Conservation (phyloP, 2,113 vertebrate species). For the Nothoprocta perdicaria region DNA sequence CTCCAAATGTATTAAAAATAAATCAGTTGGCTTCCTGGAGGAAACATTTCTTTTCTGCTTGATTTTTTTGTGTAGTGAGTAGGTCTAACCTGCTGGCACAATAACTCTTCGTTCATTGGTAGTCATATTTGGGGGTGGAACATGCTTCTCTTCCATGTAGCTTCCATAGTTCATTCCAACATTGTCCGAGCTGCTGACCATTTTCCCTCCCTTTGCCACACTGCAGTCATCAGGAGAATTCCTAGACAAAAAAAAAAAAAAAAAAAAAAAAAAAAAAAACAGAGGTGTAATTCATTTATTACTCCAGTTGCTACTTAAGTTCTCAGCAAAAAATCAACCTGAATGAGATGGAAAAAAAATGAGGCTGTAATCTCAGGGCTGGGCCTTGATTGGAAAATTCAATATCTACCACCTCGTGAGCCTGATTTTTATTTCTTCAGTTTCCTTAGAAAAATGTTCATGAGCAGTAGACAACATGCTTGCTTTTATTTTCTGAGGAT, state of each 20-base stretch:
- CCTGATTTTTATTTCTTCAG: background rate
- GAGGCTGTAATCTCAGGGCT: background rate
- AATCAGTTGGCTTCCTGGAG: background rate
- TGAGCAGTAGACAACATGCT: background rate
- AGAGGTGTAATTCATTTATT: constrained; percentile 11
- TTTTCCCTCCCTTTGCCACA: constrained; percentile 85
- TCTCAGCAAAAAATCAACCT: background rate
- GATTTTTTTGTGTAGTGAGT: background rate
- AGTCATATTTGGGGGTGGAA: constrained; percentile 88
- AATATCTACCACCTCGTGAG: background rate
- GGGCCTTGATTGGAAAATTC: background rate
- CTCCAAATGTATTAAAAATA: background rate
- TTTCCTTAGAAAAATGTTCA: background rate
- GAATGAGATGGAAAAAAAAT: background rate
- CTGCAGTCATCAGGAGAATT: constrained; percentile 87
- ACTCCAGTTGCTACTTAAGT: background rate
- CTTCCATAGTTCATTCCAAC: constrained; percentile 84
- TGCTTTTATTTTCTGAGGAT: background rate
- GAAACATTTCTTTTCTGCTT: background rate
- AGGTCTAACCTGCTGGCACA: constrained; percentile 86
- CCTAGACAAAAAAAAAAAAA: constrained; percentile 63
- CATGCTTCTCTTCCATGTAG: constrained; percentile 90
- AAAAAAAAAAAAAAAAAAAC: constrained; percentile 30
- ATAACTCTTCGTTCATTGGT: constrained; percentile 89
- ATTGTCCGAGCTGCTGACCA: constrained; percentile 77